These are phyloP conservation scores for Pluvialis apricaria DNA, from an alignment of 2,113 vertebrate genomes.

Conservation along the genomic window DNA sequence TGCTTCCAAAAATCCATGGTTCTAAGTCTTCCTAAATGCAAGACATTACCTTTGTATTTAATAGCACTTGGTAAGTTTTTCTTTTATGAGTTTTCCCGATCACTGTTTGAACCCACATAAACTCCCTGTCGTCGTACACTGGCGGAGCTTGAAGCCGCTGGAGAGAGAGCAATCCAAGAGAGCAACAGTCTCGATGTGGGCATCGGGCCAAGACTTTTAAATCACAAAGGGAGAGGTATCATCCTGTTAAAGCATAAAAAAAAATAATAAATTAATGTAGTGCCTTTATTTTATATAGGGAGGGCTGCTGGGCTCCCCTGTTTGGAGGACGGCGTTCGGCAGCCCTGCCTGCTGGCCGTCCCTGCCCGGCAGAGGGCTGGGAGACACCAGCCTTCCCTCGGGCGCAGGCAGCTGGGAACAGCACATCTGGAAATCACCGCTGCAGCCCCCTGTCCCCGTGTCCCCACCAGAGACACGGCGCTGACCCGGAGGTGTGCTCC, in stretches of 20 bases:
- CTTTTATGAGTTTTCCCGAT: not conserved
- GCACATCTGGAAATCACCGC: not conserved
- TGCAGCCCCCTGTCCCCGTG: not conserved
- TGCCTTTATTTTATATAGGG: not conserved
- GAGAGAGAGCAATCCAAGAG: not conserved
- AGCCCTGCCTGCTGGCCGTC: too few relatives aligned
- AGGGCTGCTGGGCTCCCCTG: not conserved
- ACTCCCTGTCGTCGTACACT: not conserved
- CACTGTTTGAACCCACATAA: too few relatives aligned
- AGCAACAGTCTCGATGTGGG: rapidly evolving
- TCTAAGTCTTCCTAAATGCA: not conserved
- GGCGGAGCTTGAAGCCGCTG: not conserved
- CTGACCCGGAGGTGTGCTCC: not conserved
- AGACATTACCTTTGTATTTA: not conserved
- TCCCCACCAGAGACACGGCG: not conserved
- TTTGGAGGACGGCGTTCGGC: rapidly evolving
- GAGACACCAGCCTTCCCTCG: not conserved
- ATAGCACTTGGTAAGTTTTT: not conserved
- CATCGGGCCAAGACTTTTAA: not conserved
- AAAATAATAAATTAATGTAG: too few relatives aligned
- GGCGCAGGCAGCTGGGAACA: not conserved
- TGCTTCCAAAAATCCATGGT: not conserved
- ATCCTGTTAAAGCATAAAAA: not conserved
- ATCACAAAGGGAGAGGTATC: not conserved
- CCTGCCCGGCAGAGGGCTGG: not conserved